Conservation (phyloP, 2,888 invertebrate genomes). For the Phortica magna region DNA sequence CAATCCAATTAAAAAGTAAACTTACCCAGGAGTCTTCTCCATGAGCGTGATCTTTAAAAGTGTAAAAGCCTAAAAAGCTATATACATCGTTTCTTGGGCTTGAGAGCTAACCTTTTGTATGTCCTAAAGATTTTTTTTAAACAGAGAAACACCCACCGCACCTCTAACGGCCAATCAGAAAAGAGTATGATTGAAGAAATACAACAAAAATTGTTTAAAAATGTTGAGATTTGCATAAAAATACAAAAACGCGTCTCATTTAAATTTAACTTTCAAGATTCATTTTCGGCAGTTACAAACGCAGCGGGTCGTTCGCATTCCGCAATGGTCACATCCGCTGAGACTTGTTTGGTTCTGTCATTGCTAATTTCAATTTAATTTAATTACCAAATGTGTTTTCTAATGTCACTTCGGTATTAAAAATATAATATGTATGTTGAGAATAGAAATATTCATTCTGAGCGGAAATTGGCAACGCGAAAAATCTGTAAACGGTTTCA, state of each 20-base stretch:
- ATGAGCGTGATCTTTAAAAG: no score
- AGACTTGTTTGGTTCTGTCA: conserved; percentile 14
- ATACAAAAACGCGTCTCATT: background rate
- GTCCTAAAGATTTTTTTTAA: no score
- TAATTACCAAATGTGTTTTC: no score
- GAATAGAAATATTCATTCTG: conserved; percentile 65
- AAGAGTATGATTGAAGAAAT: no score
- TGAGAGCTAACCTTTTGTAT: no score
- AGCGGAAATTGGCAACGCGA: conserved; percentile 62
- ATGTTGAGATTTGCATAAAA: background rate
- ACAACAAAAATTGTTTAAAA: no score
- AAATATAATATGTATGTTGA: background rate
- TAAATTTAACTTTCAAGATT: background rate
- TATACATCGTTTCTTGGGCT: no score
- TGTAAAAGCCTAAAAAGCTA: no score
- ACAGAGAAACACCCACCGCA: background rate
- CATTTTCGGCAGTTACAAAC: background rate
- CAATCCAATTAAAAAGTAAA: no score
- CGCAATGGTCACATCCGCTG: conserved; percentile 29
- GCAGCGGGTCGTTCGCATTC: conserved; percentile 2
- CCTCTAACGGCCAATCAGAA: no score
- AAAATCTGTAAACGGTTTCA: conserved; percentile 27
- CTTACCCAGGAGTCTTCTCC: no score
- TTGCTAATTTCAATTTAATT: background rate
- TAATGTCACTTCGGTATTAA: no score